Evolutionary conservation across 2,113 vertebrate genomes (phyloP).

Genomic region (Hippopotamus amphibius): DNA sequence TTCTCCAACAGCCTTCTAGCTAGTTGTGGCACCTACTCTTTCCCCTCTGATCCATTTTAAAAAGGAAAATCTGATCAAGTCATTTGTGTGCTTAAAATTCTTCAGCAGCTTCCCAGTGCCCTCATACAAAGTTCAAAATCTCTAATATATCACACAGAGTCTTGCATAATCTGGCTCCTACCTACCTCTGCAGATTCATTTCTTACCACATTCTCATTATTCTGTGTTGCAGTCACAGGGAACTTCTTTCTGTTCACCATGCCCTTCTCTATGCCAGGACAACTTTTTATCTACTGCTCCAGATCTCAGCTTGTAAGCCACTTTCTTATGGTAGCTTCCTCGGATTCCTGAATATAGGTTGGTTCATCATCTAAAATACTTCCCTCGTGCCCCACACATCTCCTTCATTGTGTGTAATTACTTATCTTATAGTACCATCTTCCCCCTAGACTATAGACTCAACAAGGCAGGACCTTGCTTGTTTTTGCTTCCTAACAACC

Average conservation of each 20-base stretch:
- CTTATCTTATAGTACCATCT: neutral
- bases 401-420: neutral
- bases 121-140: neutral
- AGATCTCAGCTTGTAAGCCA: neutral
- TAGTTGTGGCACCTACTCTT: neutral
- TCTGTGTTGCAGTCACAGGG: neutral
- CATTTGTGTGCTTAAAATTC: neutral
- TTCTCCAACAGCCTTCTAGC: neutral
- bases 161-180: neutral
- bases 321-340: neutral
- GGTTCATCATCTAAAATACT: neutral
- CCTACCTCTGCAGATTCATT: neutral
- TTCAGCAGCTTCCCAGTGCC: neutral
- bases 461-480: neutral
- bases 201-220: neutral
- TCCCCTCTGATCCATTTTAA: neutral
- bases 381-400: neutral
- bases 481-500: neutral
- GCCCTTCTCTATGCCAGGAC: neutral
- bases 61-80: constrained; percentile 4
- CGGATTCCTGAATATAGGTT: neutral
- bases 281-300: neutral
- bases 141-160: neutral
- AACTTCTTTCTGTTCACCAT: neutral
- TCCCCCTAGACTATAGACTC: neutral